Evolutionary conservation across 2,797 vertebrate species (phyloP).

Genomic region (Remorina albescens): DNA sequence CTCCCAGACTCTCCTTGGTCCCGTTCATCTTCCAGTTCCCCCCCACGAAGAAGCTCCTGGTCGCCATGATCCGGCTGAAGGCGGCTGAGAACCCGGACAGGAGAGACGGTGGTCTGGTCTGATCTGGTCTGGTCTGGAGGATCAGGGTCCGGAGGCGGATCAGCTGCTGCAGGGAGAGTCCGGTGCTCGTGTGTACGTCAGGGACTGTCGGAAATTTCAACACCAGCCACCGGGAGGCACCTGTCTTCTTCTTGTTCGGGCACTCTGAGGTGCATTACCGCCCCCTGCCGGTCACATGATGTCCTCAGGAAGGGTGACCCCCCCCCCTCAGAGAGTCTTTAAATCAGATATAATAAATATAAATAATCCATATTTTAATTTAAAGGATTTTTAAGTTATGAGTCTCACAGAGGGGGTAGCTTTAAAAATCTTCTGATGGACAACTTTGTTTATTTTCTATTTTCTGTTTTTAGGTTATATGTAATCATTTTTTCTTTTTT

Average conservation of each 20-base stretch:
- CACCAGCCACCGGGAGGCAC: background rate
- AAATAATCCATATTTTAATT: no score
- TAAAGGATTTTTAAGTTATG: no score
- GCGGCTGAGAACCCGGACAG: background rate
- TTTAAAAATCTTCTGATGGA: no score
- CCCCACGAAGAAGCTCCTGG: constrained; percentile 92
- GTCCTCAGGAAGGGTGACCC: no score
- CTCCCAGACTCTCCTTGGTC: constrained; percentile 86
- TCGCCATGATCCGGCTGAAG: constrained; percentile 79
- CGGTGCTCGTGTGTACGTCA: constrained; percentile 31
- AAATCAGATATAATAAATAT: no score
- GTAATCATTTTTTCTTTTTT: no score
- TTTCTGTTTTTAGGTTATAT: no score
- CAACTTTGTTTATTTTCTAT: no score
- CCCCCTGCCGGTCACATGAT: constrained; percentile 36
- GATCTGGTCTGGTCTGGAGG: no score
- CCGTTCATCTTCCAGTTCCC: constrained; percentile 97
- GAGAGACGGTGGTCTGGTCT: background rate
- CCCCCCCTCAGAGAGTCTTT: no score
- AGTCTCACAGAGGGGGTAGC: no score
- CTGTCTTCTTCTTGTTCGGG: constrained; percentile 9
- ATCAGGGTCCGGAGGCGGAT: background rate
- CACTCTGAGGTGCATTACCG: background rate
- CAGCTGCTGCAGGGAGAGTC: background rate
- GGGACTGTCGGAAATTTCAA: constrained; percentile 28